Conservation (phyloP, 1,140 invertebrate genomes). For the Myzus persicae region DNA sequence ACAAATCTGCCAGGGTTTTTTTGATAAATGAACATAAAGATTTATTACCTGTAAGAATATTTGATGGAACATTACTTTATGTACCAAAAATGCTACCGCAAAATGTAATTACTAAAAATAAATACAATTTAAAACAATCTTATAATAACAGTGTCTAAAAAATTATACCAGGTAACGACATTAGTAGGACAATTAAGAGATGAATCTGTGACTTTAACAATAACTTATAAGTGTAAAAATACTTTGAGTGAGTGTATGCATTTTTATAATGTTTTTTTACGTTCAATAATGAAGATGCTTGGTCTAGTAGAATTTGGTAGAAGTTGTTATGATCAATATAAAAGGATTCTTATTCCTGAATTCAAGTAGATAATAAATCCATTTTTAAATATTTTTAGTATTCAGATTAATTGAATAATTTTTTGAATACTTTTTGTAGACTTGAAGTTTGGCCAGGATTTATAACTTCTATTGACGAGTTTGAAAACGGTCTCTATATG, state of each 20-base stretch:
- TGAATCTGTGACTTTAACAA: conserved; percentile 58
- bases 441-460: conserved; percentile 93
- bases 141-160: not conserved
- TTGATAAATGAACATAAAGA: conserved; percentile 71
- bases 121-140: not conserved
- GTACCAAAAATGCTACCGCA: conserved; percentile 68
- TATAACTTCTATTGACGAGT: conserved; percentile 83
- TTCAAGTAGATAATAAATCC: conserved; percentile 67
- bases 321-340: conserved; percentile 80
- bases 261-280: conserved; percentile 87
- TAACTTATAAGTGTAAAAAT: conserved; percentile 75
- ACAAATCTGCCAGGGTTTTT: conserved; percentile 71
- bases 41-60: conserved; percentile 68
- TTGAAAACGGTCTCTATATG: conserved; percentile 87
- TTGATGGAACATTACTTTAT: conserved; percentile 72
- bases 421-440: conserved; percentile 63
- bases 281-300: conserved; percentile 79
- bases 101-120: conserved; percentile 65
- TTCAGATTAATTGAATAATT: not conserved
- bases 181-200: conserved; percentile 11
- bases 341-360: conserved; percentile 76
- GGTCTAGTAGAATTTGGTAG: conserved; percentile 79
- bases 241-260: conserved; percentile 76
- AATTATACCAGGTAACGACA: conserved; percentile 1
- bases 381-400: not conserved